Base-by-base conservation (phyloP, 1,140 invertebrate genomes). In the Drosophila funebris region DNA sequence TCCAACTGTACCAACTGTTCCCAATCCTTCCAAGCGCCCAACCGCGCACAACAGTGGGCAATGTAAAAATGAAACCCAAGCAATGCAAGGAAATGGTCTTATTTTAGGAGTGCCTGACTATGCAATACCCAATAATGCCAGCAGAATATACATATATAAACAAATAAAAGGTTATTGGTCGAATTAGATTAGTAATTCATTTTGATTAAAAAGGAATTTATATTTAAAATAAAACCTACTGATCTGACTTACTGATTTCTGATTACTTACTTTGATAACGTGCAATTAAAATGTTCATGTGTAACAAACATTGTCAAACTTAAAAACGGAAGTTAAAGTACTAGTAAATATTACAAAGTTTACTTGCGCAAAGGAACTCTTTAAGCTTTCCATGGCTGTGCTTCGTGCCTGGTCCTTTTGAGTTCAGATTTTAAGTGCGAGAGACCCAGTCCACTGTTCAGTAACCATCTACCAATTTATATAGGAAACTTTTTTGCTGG, bases 401-500 rank as follows among this genome's bases (percentile, higher is more conserved):
- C 20, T 57, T 48, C 7, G 43, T 58, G 54, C 36, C 11, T 16
- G 36, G 18, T 33, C 41, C 39, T 62, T 50, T 61, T 11, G 13
- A 52, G 29, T 52, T 11, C 36, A 72, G 72, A 33, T 80, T 74
- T 60, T 58, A 76, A 80, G 77, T 71, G 66, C 73, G 43, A 76
- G 37, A 53, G 27, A 53, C 61, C 24, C 5, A 1, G 24, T 27
- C 4, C 4, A 37, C 50, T 14, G 29, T 27, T 61, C 60, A 72
- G 18, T 71, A 79, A 61, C 73, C 79, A 83, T 78, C 52, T 56
- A 43, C 63, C 79, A 78, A 78, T 82, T 82, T 64, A 52, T 66
- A 50, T 48, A 41, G 50, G 14, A 78, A 70, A 66, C 24, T 66
- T 75, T 74, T 69, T 64, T 56, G 72, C 62, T 31, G 63, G 13